Evolutionary conservation across 2,113 vertebrate species (phyloP).

Genomic region (Nycticryphes semicollaris): DNA sequence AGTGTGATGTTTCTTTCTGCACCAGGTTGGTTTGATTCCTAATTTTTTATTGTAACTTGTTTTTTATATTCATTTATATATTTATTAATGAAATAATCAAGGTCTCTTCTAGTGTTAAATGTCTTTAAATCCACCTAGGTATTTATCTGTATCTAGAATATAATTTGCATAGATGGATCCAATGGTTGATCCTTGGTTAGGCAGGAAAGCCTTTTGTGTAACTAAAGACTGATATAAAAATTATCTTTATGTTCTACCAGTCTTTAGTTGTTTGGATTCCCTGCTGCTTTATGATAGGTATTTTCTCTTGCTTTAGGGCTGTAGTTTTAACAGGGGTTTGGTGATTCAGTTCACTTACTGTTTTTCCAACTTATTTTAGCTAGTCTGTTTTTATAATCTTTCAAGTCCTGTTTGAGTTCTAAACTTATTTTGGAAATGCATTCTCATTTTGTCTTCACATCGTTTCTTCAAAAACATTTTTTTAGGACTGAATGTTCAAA

Average conservation of each 20-base stretch:
- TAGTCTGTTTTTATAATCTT: neutral
- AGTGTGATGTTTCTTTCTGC: neutral
- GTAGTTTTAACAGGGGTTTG: neutral
- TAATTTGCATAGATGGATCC: neutral
- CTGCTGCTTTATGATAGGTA: neutral
- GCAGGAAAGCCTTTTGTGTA: neutral
- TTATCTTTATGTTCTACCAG: neutral
- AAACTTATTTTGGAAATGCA: neutral
- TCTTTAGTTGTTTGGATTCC: neutral
- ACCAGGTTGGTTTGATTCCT: accelerated
- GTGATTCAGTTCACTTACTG: neutral
- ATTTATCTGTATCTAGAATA: neutral
- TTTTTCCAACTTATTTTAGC: neutral
- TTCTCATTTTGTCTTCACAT: neutral
- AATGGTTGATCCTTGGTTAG: neutral
- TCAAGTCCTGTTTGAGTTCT: neutral
- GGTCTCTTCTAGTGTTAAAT: neutral
- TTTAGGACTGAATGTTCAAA: neutral
- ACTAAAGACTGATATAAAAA: neutral
- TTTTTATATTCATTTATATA: neutral
- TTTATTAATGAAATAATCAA: neutral
- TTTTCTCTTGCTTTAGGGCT: neutral
- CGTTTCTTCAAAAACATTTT: neutral
- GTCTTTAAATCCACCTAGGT: neutral
- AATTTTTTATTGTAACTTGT: neutral